These are phyloP conservation scores for Anolis apletophallus DNA, from an alignment of 2,797 vertebrate genomes.

Conservation along the genomic window DNA sequence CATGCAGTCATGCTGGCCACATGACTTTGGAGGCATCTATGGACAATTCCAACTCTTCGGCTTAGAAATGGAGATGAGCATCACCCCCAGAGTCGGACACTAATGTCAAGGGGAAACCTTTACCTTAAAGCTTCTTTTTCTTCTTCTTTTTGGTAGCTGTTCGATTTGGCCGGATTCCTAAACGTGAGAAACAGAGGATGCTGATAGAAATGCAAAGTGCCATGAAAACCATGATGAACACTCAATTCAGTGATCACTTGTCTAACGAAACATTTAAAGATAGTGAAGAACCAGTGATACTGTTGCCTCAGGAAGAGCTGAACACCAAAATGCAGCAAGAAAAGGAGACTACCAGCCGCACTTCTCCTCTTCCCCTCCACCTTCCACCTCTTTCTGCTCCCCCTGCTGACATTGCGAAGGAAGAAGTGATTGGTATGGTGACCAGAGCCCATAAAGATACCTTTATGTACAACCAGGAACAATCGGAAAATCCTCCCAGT, in stretches of 20 bases:
- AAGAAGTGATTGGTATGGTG: slow-evolving; percentile 84
- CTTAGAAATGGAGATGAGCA: too few species aligned
- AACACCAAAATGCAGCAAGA: slow-evolving; percentile 75
- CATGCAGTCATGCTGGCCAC: too few species aligned
- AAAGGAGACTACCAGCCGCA: slow-evolving; percentile 71
- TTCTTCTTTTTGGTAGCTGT: slow-evolving; percentile 83
- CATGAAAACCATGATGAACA: slow-evolving; percentile 98
- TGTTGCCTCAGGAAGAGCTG: slow-evolving; percentile 72
- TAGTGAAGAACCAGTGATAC: slow-evolving; percentile 70
- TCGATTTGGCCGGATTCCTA: slow-evolving; percentile 97
- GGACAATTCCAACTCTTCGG: too few species aligned
- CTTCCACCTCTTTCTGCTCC: slow-evolving; percentile 64
- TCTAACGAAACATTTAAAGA: slow-evolving; percentile 78
- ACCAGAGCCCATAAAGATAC: slow-evolving; percentile 83
- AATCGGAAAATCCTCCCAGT: slow-evolving; percentile 72
- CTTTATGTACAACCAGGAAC: slow-evolving; percentile 87
- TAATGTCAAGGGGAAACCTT: too few species aligned
- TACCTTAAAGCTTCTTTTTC: too few species aligned
- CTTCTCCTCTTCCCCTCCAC: slow-evolving; percentile 63
- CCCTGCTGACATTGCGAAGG: slow-evolving; percentile 89
- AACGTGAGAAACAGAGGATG: slow-evolving; percentile 98
- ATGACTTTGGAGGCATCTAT: too few species aligned
- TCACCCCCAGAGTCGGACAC: too few species aligned
- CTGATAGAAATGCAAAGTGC: slow-evolving; percentile 98
- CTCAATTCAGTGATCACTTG: slow-evolving; percentile 86